Conservation (phyloP, 1,140 invertebrate species). For the Hyles vespertilio region DNA sequence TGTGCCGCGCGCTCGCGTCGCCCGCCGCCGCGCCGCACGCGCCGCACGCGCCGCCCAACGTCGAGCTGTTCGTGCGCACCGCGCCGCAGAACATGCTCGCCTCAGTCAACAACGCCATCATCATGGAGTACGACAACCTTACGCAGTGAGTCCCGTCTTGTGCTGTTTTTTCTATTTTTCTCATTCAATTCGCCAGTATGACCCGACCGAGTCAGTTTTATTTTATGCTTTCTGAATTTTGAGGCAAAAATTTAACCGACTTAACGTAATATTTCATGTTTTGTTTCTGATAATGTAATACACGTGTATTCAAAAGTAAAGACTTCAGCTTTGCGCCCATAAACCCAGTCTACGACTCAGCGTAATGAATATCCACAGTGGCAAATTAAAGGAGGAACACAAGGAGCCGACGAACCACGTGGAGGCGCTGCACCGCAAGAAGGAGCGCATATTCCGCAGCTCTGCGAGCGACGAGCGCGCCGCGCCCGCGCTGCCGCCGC, state of each 20-base stretch:
- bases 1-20: slow-evolving; percentile 59
- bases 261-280: no score
- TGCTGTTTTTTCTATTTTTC: no score
- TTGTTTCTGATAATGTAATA: no score
- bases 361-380: slow-evolving; percentile 25
- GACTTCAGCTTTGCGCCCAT: no score
- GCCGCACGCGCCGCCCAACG: slow-evolving; percentile 50
- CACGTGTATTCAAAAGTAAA: no score
- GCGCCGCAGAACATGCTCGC: slow-evolving; percentile 75
- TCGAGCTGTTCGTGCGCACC: slow-evolving; percentile 79
- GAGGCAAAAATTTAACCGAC: no score
- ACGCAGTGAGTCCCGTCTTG: slow-evolving; percentile 32
- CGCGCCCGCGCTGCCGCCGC: slow-evolving; percentile 40
- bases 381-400: slow-evolving; percentile 44
- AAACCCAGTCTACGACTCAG: no score
- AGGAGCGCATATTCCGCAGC: slow-evolving; percentile 60
- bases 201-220: neutral
- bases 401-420: slow-evolving; percentile 41
- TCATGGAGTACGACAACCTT: slow-evolving; percentile 67
- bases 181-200: no score
- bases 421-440: slow-evolving; percentile 56
- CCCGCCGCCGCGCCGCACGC: slow-evolving; percentile 63
- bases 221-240: no score
- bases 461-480: slow-evolving; percentile 16
- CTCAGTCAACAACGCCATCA: slow-evolving; percentile 79